Base-by-base conservation (phyloP, 2,888 invertebrate species). In the Machimus rusticus region DNA sequence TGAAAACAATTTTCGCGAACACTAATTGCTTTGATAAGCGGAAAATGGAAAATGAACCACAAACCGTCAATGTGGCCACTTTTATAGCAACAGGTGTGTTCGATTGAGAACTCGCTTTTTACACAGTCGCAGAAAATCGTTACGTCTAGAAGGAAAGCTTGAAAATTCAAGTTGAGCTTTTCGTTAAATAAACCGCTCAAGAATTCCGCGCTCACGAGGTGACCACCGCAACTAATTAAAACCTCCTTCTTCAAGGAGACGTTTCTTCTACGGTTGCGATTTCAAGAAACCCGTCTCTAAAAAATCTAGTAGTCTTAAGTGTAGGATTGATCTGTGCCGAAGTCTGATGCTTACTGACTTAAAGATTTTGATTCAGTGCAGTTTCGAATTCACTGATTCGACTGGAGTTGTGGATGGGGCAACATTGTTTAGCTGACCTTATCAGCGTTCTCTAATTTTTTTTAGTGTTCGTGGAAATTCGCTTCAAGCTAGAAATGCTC, bases 1-100 rank as follows among this genome's bases (percentile, higher is more conserved):
- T 19, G 37, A 19, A 19, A 85, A 31, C 9, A 39, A 37, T 74
- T 74, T 85, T 74, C 12, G 19, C 81, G 81, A 66, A 19, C 46
- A 31, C 23, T 55, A 81, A 82, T 82, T 66, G 39, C 84, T 14
- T 74, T 85, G 79, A 43, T 19, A 87, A 88, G 66, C 76, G 57
- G 84, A 77, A 85, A 77, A 51, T 77, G 19, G 78, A 46, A 85
- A 88, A 87, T 88, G 88, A 88, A 87, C n/a, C n/a, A 74, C 57
- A 16, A 23, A 79, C 66, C 87, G 77, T 51, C 57, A 78, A 34
- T 79, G 55, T 86, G 28, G 43, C 86, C 16, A 57, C 87, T 88
- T 88, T 87, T 88, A 88, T 88, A 88, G 88, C 88, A 88, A 88
- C 88, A 88, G 88, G 88, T 88, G 86, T 74, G 16, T 34, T 31